Evolutionary conservation across 2,797 vertebrate genomes (phyloP).

Genomic region (Phataginus tetradactyla): DNA sequence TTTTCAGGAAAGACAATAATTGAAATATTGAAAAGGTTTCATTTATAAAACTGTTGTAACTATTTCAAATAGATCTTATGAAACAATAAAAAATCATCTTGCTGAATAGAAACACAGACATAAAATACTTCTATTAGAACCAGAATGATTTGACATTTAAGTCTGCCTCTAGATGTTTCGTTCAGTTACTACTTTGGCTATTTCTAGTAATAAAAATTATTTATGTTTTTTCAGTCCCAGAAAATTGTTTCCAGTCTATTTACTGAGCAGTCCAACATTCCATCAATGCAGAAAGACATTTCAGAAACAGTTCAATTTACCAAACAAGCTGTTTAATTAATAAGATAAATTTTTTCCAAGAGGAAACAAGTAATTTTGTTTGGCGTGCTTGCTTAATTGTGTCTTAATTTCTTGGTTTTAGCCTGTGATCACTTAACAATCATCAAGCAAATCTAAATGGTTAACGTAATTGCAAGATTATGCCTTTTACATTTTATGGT

Average conservation of each 20-base stretch:
- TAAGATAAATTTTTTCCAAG: constrained; percentile 26
- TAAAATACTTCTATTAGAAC: constrained; percentile 36
- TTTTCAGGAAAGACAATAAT: constrained; percentile 20
- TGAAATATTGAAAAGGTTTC: not conserved
- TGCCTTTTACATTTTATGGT: not conserved
- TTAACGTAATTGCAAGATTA: not conserved
- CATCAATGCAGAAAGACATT: constrained; percentile 43
- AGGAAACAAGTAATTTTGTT: constrained; percentile 28
- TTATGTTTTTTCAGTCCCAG: constrained; percentile 42
- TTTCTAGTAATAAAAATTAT: constrained; percentile 36
- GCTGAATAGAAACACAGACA: not conserved
- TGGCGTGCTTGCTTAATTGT: not conserved
- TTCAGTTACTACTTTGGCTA: not conserved
- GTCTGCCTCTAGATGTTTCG: not conserved
- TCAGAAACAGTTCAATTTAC: constrained; percentile 32
- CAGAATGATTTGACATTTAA: constrained; percentile 11
- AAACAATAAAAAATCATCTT: not conserved
- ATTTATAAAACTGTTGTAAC: not conserved
- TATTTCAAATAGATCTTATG: constrained; percentile 58
- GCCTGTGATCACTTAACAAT: not conserved
- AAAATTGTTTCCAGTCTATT: constrained; percentile 48
- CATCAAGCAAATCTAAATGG: not conserved
- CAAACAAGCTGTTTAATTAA: constrained; percentile 31
- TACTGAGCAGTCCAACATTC: not conserved
- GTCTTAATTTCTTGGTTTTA: constrained; percentile 19